Conservation (phyloP, 2,888 invertebrate species). For the Conus canariensis region DNA sequence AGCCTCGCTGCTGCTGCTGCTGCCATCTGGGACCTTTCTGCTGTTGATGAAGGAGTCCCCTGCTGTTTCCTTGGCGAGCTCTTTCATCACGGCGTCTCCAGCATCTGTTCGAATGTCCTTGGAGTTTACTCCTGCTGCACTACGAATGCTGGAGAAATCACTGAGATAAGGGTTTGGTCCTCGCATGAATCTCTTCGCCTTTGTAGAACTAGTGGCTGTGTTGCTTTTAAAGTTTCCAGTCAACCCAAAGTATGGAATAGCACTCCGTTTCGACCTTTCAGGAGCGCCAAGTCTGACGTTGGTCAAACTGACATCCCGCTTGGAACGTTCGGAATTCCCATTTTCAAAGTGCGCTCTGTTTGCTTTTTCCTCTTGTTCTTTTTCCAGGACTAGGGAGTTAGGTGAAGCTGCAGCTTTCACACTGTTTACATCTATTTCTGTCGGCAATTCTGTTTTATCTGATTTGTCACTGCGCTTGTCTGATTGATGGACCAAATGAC, state of each 20-base stretch:
- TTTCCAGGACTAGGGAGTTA: not conserved
- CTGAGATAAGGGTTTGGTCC: not conserved
- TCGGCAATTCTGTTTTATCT: not conserved
- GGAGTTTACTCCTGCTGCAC: not conserved
- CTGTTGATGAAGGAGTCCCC: not conserved
- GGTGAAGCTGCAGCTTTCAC: not conserved
- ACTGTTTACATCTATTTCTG: not conserved
- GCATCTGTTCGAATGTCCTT: not conserved
- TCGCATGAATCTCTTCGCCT: slow-evolving; percentile 12
- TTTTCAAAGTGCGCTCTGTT: slow-evolving; percentile 2
- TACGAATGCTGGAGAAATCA: not conserved
- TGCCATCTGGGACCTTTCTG: not conserved
- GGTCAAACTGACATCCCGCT: not conserved
- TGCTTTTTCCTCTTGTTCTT: slow-evolving; percentile 25
- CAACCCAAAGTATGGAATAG: slow-evolving; percentile 14
- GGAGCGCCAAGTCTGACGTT: not conserved
- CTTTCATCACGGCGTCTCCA: slow-evolving; percentile 11
- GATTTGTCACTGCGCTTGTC: not conserved
- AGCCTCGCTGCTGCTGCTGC: too few relatives aligned
- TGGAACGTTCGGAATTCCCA: not conserved
- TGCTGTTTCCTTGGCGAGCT: not conserved
- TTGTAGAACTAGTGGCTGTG: not conserved
- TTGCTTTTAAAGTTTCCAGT: not conserved
- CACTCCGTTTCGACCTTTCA: not conserved
- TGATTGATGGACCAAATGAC: not conserved